Evolutionary conservation across 2,797 vertebrate genomes (phyloP), one percentile per base, ranked within the genome.

Genomic region (Tragopan temminckii): DNA sequence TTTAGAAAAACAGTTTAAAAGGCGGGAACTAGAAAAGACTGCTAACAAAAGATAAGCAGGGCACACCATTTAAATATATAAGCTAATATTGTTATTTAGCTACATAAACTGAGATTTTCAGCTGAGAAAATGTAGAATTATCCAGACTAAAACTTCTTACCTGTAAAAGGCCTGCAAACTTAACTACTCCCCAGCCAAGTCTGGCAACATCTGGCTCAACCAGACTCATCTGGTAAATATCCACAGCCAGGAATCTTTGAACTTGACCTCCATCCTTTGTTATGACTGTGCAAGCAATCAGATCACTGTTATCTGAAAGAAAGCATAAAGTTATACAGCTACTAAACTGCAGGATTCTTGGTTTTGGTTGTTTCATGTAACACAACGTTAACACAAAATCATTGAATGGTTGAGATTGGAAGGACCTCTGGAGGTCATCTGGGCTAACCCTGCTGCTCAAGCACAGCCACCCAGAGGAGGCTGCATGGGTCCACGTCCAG

Each of bases 201-300:
- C 99, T 98, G 95, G 99, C 99, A 89, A 98, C 97, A 55, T 99
- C 99, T 0, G 99, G 99, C 87, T 99, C 99, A 61, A 99, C 99
- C 89, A 99, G 97, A 94, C 99, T 99, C 99, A 99, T 99, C 97
- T 99, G 99, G 97, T 99, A 99, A 67, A 99, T 98, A 48, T 99
- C 99, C 5, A 99, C 99, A 17, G 99, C 98, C 67, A 99, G 98
- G 96, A 99, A 99, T 59, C 99, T 98, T 97, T 99, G 99, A 75
- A 99, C 99, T 95, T 99, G 99, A 85, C 98, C 96, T 0, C 99
- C 98, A 20, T 99, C 99, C 96, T 99, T 99, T 90, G 98, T 99
- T 87, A 99, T 98, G 83, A 99, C 99, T 59, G 99, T 99, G 87
- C 99, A 99, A 8, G 99, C 99, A 33, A 99, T 99, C 46, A 99